Percentiles rank a stretch among this genome's conserved stretches.
These are phyloP conservation scores for Capitulum mitella DNA, from an alignment of 2,888 invertebrate genomes.

Conservation along the genomic window DNA sequence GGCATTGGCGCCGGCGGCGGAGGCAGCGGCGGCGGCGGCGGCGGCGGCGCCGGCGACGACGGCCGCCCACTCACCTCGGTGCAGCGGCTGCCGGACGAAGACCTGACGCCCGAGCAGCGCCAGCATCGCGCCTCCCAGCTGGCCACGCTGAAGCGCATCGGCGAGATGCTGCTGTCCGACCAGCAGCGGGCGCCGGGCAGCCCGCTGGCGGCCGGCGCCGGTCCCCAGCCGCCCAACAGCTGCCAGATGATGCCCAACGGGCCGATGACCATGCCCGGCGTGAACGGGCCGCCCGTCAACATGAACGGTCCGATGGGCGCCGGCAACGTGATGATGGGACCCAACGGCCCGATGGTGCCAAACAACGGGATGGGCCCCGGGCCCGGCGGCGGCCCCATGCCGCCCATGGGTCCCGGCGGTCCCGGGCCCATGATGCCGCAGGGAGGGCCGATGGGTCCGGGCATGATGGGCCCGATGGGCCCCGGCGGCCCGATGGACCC, in stretches of 20 bases:
- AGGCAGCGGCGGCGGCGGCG: not conserved
- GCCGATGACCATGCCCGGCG: conserved; percentile 25
- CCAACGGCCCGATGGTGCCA: conserved; percentile 35
- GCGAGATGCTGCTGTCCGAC: conserved; percentile 35
- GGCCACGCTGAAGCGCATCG: conserved; percentile 35
- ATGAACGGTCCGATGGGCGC: conserved; percentile 28
- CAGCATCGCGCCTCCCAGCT: conserved; percentile 89
- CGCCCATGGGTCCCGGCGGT: conserved; percentile 41
- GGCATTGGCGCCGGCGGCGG: not conserved
- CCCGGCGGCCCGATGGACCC: conserved; percentile 31
- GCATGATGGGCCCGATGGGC: conserved; percentile 36
- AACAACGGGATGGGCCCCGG: conserved; percentile 29
- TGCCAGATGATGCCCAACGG: conserved; percentile 28
- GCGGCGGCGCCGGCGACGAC: not conserved
- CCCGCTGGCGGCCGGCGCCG: not conserved
- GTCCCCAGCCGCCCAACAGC: conserved; percentile 26
- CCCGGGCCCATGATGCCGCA: conserved; percentile 37
- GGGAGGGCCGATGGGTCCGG: conserved; percentile 36
- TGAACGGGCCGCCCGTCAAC: conserved; percentile 34
- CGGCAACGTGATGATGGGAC: conserved; percentile 33
- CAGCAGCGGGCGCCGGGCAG: not conserved
- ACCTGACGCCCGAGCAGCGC: conserved; percentile 89
- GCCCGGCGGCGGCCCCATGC: conserved; percentile 31
- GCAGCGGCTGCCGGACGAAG: conserved; percentile 79
- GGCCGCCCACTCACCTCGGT: conserved; percentile 9